Evolutionary conservation across 2,113 vertebrate species (phyloP).

Genomic region (Chaetodon auriga): DNA sequence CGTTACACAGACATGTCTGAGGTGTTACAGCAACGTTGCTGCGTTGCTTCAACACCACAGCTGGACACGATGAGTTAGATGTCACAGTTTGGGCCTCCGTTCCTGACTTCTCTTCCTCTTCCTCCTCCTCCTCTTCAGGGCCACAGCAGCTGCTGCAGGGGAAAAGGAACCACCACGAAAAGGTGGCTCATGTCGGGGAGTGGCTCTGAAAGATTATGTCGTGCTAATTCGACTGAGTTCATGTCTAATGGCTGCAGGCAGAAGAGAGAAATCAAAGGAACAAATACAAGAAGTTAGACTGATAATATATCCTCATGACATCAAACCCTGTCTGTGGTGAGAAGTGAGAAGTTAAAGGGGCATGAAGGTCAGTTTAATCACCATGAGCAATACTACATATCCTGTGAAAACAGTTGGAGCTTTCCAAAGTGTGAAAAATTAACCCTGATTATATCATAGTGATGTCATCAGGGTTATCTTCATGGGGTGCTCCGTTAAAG

Average conservation of each 20-base stretch:
- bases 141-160: conserved; percentile 76
- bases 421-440: neutral
- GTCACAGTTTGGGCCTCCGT: conserved; percentile 77
- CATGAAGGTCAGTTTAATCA: neutral
- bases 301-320: neutral
- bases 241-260: conserved; percentile 94
- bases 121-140: conserved; percentile 62
- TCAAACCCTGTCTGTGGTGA: neutral
- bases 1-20: conserved; percentile 68
- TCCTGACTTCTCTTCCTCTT: conserved; percentile 49
- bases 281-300: neutral
- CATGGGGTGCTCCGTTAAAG: too few species aligned
- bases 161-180: conserved; percentile 52
- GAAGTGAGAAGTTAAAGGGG: neutral
- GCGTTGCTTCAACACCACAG: conserved; percentile 74
- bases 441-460: neutral
- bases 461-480: neutral
- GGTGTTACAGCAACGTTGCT: conserved; percentile 62
- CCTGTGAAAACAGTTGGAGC: neutral
- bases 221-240: conserved; percentile 98
- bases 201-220: conserved; percentile 86
- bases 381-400: neutral
- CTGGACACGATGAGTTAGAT: conserved; percentile 69
- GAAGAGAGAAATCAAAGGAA: conserved; percentile 31
- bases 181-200: conserved; percentile 58